These are phyloP conservation scores for Epinotia ramella DNA, from an alignment of 2,888 invertebrate genomes.

Conservation along the genomic window DNA sequence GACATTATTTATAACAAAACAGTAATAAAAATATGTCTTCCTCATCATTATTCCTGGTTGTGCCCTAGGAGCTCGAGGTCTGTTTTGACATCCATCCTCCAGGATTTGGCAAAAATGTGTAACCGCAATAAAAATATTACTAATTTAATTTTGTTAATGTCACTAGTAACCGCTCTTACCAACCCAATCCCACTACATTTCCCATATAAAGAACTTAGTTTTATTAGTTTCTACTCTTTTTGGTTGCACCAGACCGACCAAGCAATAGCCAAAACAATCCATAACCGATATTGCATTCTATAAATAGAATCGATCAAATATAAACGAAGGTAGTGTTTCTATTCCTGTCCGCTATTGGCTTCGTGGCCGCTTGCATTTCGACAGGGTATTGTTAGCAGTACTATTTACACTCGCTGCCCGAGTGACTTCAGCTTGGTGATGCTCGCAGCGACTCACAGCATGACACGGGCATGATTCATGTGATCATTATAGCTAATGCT, in stretches of 20 bases:
- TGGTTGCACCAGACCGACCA: not conserved
- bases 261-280: constrained; percentile 12
- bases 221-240: not conserved
- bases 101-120: too few relatives aligned
- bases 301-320: constrained; percentile 25
- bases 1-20: too few relatives aligned
- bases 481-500: constrained; percentile 5
- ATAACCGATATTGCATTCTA: constrained; percentile 26
- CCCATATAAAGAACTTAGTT: not conserved
- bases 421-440: constrained; percentile 31
- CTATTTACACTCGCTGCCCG: constrained; percentile 36
- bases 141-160: too few relatives aligned
- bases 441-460: constrained; percentile 14
- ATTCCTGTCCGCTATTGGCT: constrained; percentile 36
- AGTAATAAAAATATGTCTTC: too few relatives aligned
- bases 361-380: constrained; percentile 36
- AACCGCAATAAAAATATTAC: too few relatives aligned
- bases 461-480: constrained; percentile 22
- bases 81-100: too few relatives aligned
- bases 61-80: too few relatives aligned
- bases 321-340: constrained; percentile 30
- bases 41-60: too few relatives aligned
- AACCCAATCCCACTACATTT: too few relatives aligned
- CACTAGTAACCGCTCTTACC: too few relatives aligned
- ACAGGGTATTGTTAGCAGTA: constrained; percentile 38